Evolutionary conservation across 2,113 vertebrate species (phyloP), one percentile per base, ranked within the genome.

Genomic region (Pterophyllum scalare): DNA sequence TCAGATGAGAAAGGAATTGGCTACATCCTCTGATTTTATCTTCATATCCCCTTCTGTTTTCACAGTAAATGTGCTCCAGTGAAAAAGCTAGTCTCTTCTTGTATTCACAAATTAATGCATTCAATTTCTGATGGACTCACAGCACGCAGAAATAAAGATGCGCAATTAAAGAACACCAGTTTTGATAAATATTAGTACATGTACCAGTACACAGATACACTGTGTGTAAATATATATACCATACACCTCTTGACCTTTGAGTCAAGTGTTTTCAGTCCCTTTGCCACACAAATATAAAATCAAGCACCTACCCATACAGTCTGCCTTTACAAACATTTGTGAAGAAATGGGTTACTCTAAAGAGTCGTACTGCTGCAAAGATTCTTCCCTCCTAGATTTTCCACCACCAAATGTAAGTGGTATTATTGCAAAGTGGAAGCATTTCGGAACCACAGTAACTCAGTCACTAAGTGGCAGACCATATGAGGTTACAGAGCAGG

Each of bases 191-290:
- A 1, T 65, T 65, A 22, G 54, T n/a, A 65, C 5, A 65, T 38
- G n/a, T 17, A 65, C 35, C 35, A 17, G 2, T 43, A n/a, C 0
- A 43, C 13, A 0, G n/a, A 38, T 65, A 65, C 35, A 65, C n/a
- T 65, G 15, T 43, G 43, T 43, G 35, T 15, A n/a, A n/a, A 64
- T 24, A 40, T 5, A 24, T 15, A n/a, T 12, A 22, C 20, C 9
- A 22, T 2, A 40, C 35, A 22, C 0, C 22, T 40, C 20, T 64
- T 9, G 24, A 2, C 24, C 24, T 65, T 65, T 6, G 15, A 65
- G 43, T 65, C 13, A 10, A n/a, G 35, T 65, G 62, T 38, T 65
- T 65, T 15, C 8, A 5, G 62, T 65, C 62, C 13, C 7, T 24
- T 65, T 22, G 40, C n/a, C 38, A 43, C n/a, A 43, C n/a, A n/a